Conservation (phyloP, 2,888 invertebrate genomes). For the Eupithecia subfuscata region DNA sequence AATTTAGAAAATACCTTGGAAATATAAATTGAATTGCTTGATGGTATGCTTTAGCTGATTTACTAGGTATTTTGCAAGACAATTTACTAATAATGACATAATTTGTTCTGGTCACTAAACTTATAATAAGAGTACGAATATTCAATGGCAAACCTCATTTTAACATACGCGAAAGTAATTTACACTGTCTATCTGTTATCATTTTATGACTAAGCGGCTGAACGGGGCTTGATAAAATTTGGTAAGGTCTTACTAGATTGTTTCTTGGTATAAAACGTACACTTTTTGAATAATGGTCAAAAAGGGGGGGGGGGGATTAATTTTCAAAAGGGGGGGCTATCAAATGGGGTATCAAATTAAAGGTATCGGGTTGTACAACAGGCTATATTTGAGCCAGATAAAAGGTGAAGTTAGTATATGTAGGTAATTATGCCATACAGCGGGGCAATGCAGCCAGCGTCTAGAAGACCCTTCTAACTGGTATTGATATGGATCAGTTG, state of each 20-base stretch:
- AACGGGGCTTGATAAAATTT: neutral
- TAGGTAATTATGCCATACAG: neutral
- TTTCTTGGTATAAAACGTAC: neutral
- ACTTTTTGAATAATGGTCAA: no score
- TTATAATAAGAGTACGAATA: neutral
- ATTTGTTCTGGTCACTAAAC: neutral
- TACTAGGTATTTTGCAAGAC: constrained; percentile 16
- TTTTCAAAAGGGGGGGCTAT: no score
- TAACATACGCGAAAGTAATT: neutral
- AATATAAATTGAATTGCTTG: constrained; percentile 10
- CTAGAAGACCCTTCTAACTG: no score
- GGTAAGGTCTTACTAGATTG: neutral
- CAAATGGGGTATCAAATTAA: no score
- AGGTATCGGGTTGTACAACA: no score
- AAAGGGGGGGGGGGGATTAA: no score
- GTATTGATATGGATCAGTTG: no score
- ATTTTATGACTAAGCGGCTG: neutral
- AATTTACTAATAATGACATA: constrained; percentile 3
- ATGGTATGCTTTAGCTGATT: constrained; percentile 18
- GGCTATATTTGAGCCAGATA: neutral
- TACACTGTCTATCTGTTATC: neutral
- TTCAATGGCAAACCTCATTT: neutral
- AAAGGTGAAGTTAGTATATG: neutral
- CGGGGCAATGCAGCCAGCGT: no score
- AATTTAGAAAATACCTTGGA: constrained; percentile 10